These are phyloP conservation scores for Drosophila busckii DNA, from an alignment of 1,140 invertebrate species.

Conservation along the genomic window DNA sequence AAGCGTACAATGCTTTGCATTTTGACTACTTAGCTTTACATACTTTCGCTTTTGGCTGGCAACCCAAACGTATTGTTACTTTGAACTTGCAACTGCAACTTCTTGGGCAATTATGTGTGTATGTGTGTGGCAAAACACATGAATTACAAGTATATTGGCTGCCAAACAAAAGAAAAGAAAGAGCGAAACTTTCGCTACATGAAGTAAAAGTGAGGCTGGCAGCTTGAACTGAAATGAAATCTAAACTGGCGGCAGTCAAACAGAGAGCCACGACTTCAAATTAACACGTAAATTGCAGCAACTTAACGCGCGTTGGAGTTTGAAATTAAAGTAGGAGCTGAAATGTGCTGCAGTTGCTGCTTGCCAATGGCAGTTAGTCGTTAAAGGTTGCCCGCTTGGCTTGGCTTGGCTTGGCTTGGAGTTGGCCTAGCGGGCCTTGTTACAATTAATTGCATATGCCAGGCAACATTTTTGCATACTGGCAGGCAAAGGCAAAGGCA, in stretches of 20 bases:
- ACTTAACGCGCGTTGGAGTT: constrained; percentile 56
- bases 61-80: constrained; percentile 11
- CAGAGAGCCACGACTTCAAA: constrained; percentile 65
- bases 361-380: constrained; percentile 34
- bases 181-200: constrained; percentile 46
- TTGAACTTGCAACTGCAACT: constrained; percentile 24
- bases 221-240: constrained; percentile 5
- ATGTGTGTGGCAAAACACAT: too few species aligned
- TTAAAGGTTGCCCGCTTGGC: constrained; percentile 49
- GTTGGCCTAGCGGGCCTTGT: constrained; percentile 55
- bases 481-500: too few species aligned
- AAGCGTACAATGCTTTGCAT: not conserved
- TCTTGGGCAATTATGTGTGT: constrained; percentile 51
- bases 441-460: constrained; percentile 75
- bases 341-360: constrained; percentile 32
- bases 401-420: constrained; percentile 1
- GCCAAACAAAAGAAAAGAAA: too few species aligned
- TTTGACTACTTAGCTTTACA: constrained; percentile 5
- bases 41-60: constrained; percentile 16
- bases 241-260: constrained; percentile 28
- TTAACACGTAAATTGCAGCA: constrained; percentile 73
- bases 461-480: constrained; percentile 68
- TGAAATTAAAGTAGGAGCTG: constrained; percentile 13
- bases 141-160: constrained; percentile 44
- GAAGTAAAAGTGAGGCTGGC: constrained; percentile 54